Evolutionary conservation across 2,113 vertebrate species (phyloP).

Genomic region (Todiramphus chloris): DNA sequence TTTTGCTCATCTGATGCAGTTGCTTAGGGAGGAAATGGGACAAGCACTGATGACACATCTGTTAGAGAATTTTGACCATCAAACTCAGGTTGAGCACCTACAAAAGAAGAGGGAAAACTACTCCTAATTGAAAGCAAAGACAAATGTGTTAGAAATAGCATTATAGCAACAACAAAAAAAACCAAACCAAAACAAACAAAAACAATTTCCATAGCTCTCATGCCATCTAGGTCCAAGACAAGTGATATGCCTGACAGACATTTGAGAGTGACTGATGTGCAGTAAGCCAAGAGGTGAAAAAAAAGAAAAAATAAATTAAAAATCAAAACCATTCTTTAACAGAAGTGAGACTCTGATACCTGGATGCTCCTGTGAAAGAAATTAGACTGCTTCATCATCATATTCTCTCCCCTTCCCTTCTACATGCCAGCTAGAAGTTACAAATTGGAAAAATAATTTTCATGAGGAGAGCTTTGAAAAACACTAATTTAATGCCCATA

Average conservation of each 20-base stretch:
- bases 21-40: not conserved
- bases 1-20: not conserved
- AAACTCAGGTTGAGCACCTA: not conserved
- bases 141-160: not conserved
- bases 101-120: not conserved
- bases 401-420: not conserved
- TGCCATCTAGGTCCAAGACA: not conserved
- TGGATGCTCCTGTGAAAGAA: not conserved
- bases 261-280: not conserved
- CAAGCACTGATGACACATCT: not conserved
- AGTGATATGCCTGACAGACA: not conserved
- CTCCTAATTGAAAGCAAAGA: not conserved
- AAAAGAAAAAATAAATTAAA: not conserved
- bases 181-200: not conserved
- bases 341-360: not conserved
- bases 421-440: not conserved
- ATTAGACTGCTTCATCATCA: not conserved
- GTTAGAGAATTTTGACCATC: not conserved
- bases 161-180: not conserved
- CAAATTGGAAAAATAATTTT: not conserved
- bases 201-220: not conserved
- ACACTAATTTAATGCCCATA: not conserved
- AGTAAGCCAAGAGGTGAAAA: not conserved
- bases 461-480: not conserved
- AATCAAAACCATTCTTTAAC: not conserved